Evolutionary conservation across 2,113 vertebrate genomes (phyloP).

Genomic region (Propithecus coquereli): DNA sequence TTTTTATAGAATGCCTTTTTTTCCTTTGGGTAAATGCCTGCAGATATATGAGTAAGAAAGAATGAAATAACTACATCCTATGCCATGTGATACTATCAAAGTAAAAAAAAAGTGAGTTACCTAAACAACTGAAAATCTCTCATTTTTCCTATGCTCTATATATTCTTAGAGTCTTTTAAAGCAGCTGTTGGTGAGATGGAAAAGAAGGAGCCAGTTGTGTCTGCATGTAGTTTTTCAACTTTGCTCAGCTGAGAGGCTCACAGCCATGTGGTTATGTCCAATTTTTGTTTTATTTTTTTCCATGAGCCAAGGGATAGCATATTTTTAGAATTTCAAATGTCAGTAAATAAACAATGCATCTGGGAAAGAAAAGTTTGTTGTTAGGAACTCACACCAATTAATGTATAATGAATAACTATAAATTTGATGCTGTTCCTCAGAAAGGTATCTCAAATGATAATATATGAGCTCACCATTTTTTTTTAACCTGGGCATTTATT

Average conservation of each 20-base stretch:
- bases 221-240: not conserved
- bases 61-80: not conserved
- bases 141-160: not conserved
- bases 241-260: not conserved
- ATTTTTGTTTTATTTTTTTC: not conserved
- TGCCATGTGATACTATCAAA: not conserved
- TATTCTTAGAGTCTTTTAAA: not conserved
- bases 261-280: not conserved
- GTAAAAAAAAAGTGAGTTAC: not conserved
- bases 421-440: not conserved
- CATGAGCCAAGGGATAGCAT: not conserved
- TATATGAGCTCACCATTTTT: not conserved
- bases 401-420: conserved; percentile 22
- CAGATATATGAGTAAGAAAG: not conserved
- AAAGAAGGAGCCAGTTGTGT: not conserved
- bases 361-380: not conserved
- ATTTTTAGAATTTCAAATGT: conserved; percentile 54
- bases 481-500: not conserved
- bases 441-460: not conserved
- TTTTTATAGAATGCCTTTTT: too few relatives aligned
- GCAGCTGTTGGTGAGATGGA: not conserved
- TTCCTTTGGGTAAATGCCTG: not conserved
- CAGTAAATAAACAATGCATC: conserved; percentile 48
- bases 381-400: not conserved
- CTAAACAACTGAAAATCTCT: not conserved